Conservation (phyloP, 2,888 invertebrate species). For the Steinernema hermaphroditum region DNA sequence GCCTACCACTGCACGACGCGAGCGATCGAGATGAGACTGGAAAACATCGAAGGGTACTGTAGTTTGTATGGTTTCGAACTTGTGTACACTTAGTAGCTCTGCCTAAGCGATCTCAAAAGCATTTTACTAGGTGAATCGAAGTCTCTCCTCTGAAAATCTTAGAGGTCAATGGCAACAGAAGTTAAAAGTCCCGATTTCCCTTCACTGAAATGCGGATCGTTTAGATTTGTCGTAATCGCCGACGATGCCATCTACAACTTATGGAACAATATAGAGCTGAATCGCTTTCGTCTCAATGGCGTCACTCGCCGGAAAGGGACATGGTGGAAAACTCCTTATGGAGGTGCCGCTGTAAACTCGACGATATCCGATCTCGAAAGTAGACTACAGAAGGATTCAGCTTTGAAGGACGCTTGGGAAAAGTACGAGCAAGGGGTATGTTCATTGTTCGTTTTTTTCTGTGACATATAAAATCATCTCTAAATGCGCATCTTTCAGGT, state of each 20-base stretch:
- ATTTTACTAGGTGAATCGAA: too few relatives aligned
- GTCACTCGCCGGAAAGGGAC: slow-evolving; percentile 7
- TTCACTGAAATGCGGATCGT: too few relatives aligned
- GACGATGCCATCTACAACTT: slow-evolving; percentile 29
- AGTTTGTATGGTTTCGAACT: too few relatives aligned
- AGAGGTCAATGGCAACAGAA: too few relatives aligned
- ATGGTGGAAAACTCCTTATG: slow-evolving; percentile 17
- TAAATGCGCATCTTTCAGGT: background rate
- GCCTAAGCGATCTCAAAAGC: too few relatives aligned
- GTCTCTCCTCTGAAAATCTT: too few relatives aligned
- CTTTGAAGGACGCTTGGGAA: background rate
- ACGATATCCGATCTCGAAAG: background rate
- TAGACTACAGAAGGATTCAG: background rate
- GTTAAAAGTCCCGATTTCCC: too few relatives aligned
- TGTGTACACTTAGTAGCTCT: too few relatives aligned
- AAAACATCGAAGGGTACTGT: slow-evolving; percentile 24
- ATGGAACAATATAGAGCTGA: slow-evolving; percentile 7
- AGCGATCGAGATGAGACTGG: slow-evolving; percentile 22
- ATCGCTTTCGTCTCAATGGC: slow-evolving; percentile 16
- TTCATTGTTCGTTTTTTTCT: background rate
- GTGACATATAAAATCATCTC: background rate
- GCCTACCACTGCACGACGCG: slow-evolving; percentile 14
- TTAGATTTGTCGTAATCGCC: slow-evolving; percentile 10
- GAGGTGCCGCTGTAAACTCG: background rate
- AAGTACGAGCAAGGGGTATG: slow-evolving; percentile 8